A percentile compares a stretch with the other conserved stretches of the same genome.
phyloP scores from a whole-genome alignment of 2,888 invertebrate species.

The Leucoptera coffeella region DNA sequence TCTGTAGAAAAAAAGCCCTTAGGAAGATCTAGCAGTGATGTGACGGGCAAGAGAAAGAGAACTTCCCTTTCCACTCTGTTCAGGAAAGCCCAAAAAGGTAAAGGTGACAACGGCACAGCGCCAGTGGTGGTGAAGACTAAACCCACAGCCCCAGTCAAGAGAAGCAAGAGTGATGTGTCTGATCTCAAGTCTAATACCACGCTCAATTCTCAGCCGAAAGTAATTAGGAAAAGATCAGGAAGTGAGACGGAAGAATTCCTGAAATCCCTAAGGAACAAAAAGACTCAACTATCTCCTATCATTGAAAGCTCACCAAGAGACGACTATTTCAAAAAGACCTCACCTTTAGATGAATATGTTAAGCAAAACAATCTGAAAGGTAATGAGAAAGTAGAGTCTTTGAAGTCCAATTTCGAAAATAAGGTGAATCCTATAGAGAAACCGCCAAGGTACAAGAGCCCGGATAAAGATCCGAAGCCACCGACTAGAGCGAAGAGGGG shows the following conservation, averaged over 20 bases:
- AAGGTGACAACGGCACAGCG: slow-evolving; percentile 40
- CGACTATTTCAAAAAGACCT: slow-evolving; percentile 56
- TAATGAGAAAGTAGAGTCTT: no score
- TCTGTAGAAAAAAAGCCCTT: slow-evolving; percentile 28
- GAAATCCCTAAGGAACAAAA: slow-evolving; percentile 49
- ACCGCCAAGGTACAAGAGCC: slow-evolving; percentile 32
- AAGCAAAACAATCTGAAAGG: slow-evolving; percentile 22
- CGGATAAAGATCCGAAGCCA: slow-evolving; percentile 36
- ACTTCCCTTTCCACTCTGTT: slow-evolving; percentile 64
- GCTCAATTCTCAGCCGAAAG: slow-evolving; percentile 28
- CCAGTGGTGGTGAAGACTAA: slow-evolving; percentile 42
- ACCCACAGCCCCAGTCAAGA: slow-evolving; percentile 36
- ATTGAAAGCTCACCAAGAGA: slow-evolving; percentile 70
- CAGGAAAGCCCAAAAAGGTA: slow-evolving; percentile 51
- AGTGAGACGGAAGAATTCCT: slow-evolving; percentile 57
- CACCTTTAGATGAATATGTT: slow-evolving; percentile 29
- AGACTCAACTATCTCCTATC: slow-evolving; percentile 71
- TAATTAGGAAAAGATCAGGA: slow-evolving; percentile 52
- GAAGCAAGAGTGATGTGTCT: slow-evolving; percentile 62
- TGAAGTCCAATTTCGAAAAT: slow-evolving; percentile 9
- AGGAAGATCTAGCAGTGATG: slow-evolving; percentile 54
- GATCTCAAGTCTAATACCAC: slow-evolving; percentile 52
- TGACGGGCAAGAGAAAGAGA: slow-evolving; percentile 43
- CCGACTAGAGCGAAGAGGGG: slow-evolving; percentile 27
- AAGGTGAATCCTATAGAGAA: slow-evolving; percentile 45